Evolutionary conservation across 2,888 invertebrate species (phyloP).

Genomic region (Diplazon laetatorius): DNA sequence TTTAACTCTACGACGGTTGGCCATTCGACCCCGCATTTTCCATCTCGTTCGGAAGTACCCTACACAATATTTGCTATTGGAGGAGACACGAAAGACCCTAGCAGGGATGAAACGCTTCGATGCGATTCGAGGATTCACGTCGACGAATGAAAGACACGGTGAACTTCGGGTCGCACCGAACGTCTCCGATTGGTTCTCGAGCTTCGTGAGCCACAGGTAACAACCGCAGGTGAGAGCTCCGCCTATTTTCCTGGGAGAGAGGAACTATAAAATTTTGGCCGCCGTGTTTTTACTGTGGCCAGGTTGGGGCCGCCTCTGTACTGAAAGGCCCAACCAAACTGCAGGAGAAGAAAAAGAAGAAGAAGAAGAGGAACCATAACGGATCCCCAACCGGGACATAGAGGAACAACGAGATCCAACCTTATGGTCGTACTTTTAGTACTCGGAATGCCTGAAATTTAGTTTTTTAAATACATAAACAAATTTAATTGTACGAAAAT

Average conservation of each 20-base stretch:
- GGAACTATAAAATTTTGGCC: too few relatives aligned
- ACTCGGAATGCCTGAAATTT: neutral
- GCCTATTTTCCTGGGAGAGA: conserved; percentile 15
- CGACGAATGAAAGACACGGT: conserved; percentile 25
- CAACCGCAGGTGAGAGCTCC: conserved; percentile 54
- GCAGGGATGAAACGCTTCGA: neutral
- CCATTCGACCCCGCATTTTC: too few relatives aligned
- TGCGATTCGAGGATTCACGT: conserved; percentile 9
- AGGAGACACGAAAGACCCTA: neutral
- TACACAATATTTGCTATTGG: neutral
- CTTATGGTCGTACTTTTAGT: neutral
- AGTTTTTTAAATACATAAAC: neutral
- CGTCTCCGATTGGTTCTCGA: conserved; percentile 37
- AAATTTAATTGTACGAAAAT: neutral
- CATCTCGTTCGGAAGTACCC: conserved; percentile 11
- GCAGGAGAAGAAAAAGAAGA: too few relatives aligned
- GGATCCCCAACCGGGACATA: neutral
- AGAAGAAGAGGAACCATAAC: too few relatives aligned
- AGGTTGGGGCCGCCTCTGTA: too few relatives aligned
- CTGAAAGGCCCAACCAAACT: too few relatives aligned
- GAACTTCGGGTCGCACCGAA: neutral
- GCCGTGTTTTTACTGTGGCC: too few relatives aligned
- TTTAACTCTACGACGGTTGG: too few relatives aligned
- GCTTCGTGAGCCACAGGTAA: conserved; percentile 42
- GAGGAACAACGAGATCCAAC: neutral